phyloP scores from a whole-genome alignment of 1,140 invertebrate genomes.

The Drosophila sturtevanti region DNA sequence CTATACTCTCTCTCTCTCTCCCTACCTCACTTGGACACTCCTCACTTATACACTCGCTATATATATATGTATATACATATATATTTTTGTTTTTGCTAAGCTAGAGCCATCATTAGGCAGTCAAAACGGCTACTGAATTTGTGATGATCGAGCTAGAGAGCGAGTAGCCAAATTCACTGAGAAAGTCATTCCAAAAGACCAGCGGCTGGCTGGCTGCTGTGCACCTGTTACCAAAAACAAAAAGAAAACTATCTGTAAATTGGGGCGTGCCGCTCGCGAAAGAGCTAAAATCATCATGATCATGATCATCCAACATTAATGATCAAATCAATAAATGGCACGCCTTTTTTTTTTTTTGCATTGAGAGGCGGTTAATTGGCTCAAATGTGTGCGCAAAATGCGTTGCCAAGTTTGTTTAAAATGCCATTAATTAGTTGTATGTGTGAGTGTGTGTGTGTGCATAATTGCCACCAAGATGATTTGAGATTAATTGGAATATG shows the following conservation, averaged over 20 bases:
- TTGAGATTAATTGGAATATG: slow-evolving; percentile 71
- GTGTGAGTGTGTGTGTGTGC: slow-evolving; percentile 2
- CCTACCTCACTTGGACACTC: slow-evolving; percentile 15
- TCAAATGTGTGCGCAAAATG: slow-evolving; percentile 75
- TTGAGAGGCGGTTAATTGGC: slow-evolving; percentile 52
- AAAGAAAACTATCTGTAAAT: slow-evolving; percentile 34
- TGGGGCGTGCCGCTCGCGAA: slow-evolving; percentile 59
- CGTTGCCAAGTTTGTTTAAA: slow-evolving; percentile 78
- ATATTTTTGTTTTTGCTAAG: no score
- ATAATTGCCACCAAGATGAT: slow-evolving; percentile 62
- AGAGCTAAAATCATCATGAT: slow-evolving; percentile 42
- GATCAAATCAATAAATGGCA: slow-evolving; percentile 76
- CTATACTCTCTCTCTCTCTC: neutral
- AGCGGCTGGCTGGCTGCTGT: no score
- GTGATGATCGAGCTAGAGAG: slow-evolving; percentile 31
- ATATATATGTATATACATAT: no score
- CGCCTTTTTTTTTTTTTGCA: slow-evolving; percentile 46
- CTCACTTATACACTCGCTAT: no score
- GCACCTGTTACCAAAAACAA: no score
- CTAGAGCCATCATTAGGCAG: slow-evolving; percentile 72
- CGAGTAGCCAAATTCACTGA: slow-evolving; percentile 21
- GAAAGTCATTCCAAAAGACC: slow-evolving; percentile 17
- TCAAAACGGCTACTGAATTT: slow-evolving; percentile 78
- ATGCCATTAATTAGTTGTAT: slow-evolving; percentile 65
- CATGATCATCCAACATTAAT: slow-evolving; percentile 76